Base-by-base conservation (phyloP, 1,140 invertebrate species). In the Drosophila bocki region DNA sequence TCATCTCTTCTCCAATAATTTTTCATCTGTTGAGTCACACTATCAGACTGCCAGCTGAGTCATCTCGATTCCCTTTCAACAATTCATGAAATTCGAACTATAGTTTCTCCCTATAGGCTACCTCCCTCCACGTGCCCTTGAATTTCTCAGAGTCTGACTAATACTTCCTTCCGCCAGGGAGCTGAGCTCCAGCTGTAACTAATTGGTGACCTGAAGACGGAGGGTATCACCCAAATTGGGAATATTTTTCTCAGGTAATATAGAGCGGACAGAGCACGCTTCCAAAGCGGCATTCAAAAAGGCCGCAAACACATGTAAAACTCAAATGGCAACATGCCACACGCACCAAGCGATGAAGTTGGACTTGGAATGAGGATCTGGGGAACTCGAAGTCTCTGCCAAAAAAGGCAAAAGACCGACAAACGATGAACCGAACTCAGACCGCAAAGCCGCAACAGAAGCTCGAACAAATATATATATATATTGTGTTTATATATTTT, bases 321-420 rank as follows among this genome's bases (percentile, higher is more conserved):
- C 84, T 90, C 84, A 87, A 87, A 87, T 88, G 84, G 84, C 83
- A 87, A 87, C 83, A 87, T 88, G 83, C 83, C 83, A 87, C 83
- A 87, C 83, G 83, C 83, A 88, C 83, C 80, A 75, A 41, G 51
- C 71, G 65, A 47, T 78, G 77, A 53, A 69, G 63, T 54, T 68
- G 63, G 63, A 53, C 63, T 69, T 47, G 63, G 42, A 71, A 48
- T 70, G 68, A 70, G 68, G 50, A 39, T 45, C 29, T 41, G 42
- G 39, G 42, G 53, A 35, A n/a, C 41, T 50, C 26, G 17, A 17
- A 44, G 32, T 29, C 44, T 22, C 19, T 63, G 67, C 83, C 81
- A 80, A 88, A 87, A 87, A 87, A 87, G 84, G 84, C 72, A 88
- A 78, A 86, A 81, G 64, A 70, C 75, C 65, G 75, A 78, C 81